Evolutionary conservation across 2,888 invertebrate species (phyloP).

Genomic region (Uropetala carovei): DNA sequence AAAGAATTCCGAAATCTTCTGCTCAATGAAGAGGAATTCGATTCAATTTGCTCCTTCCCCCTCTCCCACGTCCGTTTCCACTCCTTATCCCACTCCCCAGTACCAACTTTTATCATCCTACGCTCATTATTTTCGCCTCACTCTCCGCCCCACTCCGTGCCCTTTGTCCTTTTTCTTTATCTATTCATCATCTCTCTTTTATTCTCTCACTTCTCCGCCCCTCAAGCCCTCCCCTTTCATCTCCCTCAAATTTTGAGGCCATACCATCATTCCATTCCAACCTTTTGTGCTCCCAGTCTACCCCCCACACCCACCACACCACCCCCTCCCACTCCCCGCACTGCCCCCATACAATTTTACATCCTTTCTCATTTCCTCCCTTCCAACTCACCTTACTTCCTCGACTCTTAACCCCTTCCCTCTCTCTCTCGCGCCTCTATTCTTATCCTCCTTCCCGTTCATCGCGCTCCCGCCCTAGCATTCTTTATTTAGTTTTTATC

Average conservation of each 20-base stretch:
- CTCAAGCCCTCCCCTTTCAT: background rate
- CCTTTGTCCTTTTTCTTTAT: background rate
- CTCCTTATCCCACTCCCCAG: background rate
- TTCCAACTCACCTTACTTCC: background rate
- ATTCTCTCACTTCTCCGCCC: constrained; percentile 8
- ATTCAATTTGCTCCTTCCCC: background rate
- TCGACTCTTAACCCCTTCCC: background rate
- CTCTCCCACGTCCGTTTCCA: background rate
- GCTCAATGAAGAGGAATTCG: background rate
- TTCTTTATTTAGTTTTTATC: background rate
- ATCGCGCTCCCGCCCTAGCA: background rate
- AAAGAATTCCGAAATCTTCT: background rate
- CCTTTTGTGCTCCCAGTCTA: constrained; percentile 5
- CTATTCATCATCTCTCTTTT: constrained; percentile 19
- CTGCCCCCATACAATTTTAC: constrained; percentile 1
- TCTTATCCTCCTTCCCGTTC: background rate
- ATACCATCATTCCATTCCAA: constrained; percentile 16
- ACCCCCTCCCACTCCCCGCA: background rate
- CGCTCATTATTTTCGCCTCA: background rate
- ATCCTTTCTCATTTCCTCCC: background rate
- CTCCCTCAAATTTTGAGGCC: constrained; percentile 5
- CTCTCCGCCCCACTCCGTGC: background rate
- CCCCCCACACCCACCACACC: background rate
- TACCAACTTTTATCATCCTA: background rate
- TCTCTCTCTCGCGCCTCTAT: background rate